phyloP scores from a whole-genome alignment of 2,888 invertebrate genomes.

The Tenthredo amoena region DNA sequence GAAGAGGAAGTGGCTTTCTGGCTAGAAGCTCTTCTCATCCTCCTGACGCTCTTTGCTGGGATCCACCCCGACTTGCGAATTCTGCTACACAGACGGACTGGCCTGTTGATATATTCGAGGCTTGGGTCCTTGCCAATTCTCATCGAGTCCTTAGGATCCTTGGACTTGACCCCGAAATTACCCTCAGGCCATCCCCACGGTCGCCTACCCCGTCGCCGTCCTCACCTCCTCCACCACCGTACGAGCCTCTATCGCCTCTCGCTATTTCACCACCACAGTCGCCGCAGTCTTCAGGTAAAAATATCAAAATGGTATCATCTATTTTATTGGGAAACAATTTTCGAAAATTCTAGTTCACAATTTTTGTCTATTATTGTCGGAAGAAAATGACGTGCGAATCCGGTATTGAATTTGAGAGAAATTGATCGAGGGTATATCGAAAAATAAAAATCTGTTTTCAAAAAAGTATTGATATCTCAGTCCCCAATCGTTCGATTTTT shows the following conservation, averaged over 20 bases:
- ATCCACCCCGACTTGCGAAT: slow-evolving; percentile 77
- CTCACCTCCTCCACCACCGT: slow-evolving; percentile 76
- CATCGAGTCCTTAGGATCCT: slow-evolving; percentile 86
- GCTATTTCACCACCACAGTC: slow-evolving; percentile 79
- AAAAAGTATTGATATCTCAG: not conserved
- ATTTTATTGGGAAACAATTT: not conserved
- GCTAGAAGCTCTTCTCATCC: slow-evolving; percentile 92
- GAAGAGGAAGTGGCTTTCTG: slow-evolving; percentile 79
- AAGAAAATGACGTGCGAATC: not conserved
- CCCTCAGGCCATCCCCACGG: slow-evolving; percentile 72
- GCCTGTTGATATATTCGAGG: slow-evolving; percentile 82
- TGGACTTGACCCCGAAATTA: slow-evolving; percentile 84
- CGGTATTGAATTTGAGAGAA: too few species aligned
- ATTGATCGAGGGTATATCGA: too few species aligned
- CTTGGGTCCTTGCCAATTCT: slow-evolving; percentile 87
- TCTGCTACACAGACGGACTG: slow-evolving; percentile 83
- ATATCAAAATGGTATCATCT: slow-evolving; percentile 35
- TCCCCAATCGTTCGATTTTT: not conserved
- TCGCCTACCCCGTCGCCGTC: slow-evolving; percentile 68
- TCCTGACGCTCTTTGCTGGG: slow-evolving; percentile 91
- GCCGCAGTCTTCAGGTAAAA: slow-evolving; percentile 79
- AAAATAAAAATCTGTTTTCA: too few species aligned
- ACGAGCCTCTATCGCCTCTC: slow-evolving; percentile 79
- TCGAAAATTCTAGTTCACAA: not conserved
- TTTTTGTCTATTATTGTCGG: not conserved